phyloP scores from a whole-genome alignment of 2,888 invertebrate species.

The Nephrotoma guestfalica region DNA sequence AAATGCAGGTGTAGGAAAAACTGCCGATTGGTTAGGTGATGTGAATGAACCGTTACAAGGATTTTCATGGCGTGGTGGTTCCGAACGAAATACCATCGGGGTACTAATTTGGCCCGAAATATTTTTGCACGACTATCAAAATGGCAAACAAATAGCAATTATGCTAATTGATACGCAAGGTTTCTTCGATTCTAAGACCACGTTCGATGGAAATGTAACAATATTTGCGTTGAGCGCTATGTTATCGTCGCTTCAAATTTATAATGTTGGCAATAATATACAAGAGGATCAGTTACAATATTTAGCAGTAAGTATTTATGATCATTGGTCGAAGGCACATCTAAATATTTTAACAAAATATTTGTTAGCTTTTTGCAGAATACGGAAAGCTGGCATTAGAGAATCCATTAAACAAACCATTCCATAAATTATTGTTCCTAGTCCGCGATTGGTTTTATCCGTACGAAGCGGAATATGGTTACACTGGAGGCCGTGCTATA shows the following conservation, averaged over 20 bases:
- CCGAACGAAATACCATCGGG: conserved; percentile 6
- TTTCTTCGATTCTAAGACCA: conserved; percentile 6
- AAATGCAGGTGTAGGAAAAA: not conserved
- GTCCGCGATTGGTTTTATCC: conserved; percentile 9
- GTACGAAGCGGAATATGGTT: not conserved
- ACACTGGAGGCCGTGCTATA: not conserved
- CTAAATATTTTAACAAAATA: not conserved
- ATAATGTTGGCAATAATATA: conserved; percentile 8
- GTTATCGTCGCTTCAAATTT: conserved; percentile 8
- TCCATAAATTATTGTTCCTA: conserved; percentile 8
- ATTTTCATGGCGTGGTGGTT: conserved; percentile 9
- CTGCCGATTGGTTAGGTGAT: conserved; percentile 7
- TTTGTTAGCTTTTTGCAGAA: conserved; percentile 6
- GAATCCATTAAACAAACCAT: conserved; percentile 4
- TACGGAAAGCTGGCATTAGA: conserved; percentile 6
- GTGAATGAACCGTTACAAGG: conserved; percentile 7
- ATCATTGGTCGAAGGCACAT: not conserved
- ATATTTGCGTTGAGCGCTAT: conserved; percentile 10
- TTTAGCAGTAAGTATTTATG: conserved; percentile 3
- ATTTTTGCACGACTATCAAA: conserved; percentile 7
- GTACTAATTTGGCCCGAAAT: conserved; percentile 9
- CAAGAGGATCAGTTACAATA: conserved; percentile 10
- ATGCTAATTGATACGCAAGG: conserved; percentile 10
- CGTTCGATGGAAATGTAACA: conserved; percentile 6
- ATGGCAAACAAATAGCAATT: conserved; percentile 7